These are phyloP conservation scores for Cyanistes caeruleus DNA, from an alignment of 2,113 vertebrate genomes.

Conservation along the genomic window DNA sequence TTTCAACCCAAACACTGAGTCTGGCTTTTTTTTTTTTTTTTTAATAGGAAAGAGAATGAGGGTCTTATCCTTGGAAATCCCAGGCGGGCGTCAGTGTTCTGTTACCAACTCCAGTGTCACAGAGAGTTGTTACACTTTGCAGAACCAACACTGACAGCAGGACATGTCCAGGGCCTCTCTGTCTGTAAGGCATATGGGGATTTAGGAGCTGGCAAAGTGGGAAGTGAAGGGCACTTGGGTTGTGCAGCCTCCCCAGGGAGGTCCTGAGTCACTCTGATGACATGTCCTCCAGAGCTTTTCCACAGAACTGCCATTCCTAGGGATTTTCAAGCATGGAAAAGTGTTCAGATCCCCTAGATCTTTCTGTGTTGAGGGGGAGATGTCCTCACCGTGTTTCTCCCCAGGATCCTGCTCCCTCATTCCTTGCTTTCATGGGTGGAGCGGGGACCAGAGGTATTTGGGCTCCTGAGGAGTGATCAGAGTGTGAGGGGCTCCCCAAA, in stretches of 20 bases:
- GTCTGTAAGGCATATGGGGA: fast-evolving
- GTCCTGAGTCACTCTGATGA: not conserved
- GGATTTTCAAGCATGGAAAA: not conserved
- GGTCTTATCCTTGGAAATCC: not conserved
- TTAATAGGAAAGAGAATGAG: not conserved
- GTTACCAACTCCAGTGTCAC: not conserved
- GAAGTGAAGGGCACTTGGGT: not conserved
- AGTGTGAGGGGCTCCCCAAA: not conserved
- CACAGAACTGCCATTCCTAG: not conserved
- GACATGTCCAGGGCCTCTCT: not conserved
- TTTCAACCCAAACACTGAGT: not conserved
- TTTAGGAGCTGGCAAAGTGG: not conserved
- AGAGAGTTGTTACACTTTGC: not conserved
- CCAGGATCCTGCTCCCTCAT: not conserved
- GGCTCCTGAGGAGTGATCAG: fast-evolving
- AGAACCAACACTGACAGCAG: not conserved
- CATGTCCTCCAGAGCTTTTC: not conserved
- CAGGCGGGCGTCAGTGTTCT: not conserved
- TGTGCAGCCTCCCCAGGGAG: not conserved
- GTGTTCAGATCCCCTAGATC: not conserved
- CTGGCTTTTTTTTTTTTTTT: not conserved
- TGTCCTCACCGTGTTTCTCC: not conserved
- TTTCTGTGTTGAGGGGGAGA: not conserved
- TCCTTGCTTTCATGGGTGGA: not conserved
- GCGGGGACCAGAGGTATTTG: not conserved